Conservation (phyloP, 1,140 invertebrate genomes). For the Choristoneura fumiferana region DNA sequence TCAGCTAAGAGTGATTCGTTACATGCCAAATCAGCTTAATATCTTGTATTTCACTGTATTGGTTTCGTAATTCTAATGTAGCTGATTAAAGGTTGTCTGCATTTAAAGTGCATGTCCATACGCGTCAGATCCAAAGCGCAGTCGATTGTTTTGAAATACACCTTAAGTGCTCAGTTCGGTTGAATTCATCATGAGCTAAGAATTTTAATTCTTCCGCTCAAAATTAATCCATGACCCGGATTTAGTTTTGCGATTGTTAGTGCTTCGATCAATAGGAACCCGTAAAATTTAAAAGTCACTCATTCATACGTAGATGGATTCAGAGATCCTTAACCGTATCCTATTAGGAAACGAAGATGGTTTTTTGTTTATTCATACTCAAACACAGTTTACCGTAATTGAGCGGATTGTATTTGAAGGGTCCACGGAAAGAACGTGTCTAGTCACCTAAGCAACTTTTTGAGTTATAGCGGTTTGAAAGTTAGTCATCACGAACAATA, state of each 20-base stretch:
- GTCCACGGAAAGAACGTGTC: too few relatives aligned
- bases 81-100: constrained; percentile 16
- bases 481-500: too few relatives aligned
- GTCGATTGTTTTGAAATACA: constrained; percentile 13
- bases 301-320: constrained; percentile 24
- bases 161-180: constrained; percentile 3
- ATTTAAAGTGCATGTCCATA: neutral
- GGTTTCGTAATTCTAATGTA: constrained; percentile 13
- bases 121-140: constrained; percentile 10
- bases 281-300: constrained; percentile 27
- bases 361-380: neutral
- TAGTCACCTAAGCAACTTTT: too few relatives aligned
- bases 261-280: neutral
- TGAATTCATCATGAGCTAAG: constrained; percentile 19
- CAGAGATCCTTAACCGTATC: constrained; percentile 35
- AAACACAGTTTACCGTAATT: neutral
- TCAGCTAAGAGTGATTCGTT: constrained; percentile 5
- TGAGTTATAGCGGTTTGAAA: too few relatives aligned
- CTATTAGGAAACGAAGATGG: constrained; percentile 23
- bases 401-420: constrained; percentile 1
- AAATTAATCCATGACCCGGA: constrained; percentile 29
- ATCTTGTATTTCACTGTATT: constrained; percentile 18
- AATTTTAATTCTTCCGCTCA: constrained; percentile 26
- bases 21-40: constrained; percentile 26
- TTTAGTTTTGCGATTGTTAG: constrained; percentile 18